Conservation (phyloP, 1,140 invertebrate genomes). For the Acyrthosiphon pisum region DNA sequence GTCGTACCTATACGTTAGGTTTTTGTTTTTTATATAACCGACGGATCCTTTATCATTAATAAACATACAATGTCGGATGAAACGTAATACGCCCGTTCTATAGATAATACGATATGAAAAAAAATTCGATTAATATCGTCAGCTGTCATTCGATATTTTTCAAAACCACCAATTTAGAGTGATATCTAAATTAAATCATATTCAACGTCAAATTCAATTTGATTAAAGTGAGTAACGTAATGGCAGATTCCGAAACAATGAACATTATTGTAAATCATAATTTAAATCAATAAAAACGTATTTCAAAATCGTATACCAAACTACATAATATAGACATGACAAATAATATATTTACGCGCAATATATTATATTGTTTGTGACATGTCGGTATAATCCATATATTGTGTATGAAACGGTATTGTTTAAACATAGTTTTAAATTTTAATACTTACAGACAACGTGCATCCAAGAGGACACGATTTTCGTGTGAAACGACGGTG, state of each 20-base stretch:
- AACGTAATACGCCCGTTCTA: neutral
- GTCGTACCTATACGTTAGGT: neutral
- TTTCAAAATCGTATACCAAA: neutral
- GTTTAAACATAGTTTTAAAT: neutral
- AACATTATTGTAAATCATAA: neutral
- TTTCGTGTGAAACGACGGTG: slow-evolving; percentile 82
- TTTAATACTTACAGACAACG: slow-evolving; percentile 71
- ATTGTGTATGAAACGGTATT: neutral
- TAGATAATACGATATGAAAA: neutral
- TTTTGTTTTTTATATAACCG: neutral
- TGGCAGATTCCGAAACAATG: neutral
- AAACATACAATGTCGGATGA: neutral
- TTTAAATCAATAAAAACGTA: neutral
- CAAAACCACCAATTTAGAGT: neutral
- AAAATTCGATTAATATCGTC: neutral
- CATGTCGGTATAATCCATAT: neutral
- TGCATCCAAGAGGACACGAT: slow-evolving; percentile 72
- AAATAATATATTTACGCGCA: neutral
- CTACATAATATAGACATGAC: neutral
- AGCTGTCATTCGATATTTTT: neutral
- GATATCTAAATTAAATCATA: slow-evolving; percentile 10
- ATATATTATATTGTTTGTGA: neutral
- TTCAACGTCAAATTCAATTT: neutral
- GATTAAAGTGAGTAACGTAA: neutral
- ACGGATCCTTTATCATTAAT: neutral